phyloP scores from a whole-genome alignment of 2,797 vertebrate genomes.

The Gymnothorax javanicus region DNA sequence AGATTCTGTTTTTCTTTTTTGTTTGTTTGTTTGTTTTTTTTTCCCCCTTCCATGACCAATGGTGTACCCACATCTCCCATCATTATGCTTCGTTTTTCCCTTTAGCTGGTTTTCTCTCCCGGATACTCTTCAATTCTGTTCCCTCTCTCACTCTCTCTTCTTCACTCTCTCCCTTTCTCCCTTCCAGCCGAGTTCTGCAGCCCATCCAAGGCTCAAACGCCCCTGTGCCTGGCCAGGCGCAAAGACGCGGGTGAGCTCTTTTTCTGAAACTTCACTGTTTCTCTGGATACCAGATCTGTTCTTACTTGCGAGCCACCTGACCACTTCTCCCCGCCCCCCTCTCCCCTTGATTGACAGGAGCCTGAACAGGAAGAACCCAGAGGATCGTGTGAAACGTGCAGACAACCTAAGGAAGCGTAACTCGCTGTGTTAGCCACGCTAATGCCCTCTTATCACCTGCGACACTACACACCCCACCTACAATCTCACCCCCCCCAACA shows the following conservation, averaged over 20 bases:
- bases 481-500: not conserved
- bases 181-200: conserved; percentile 68
- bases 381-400: conserved; percentile 81
- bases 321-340: not conserved
- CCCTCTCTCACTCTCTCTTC: not conserved
- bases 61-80: no score
- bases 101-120: no score
- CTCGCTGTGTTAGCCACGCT: conserved; percentile 69
- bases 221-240: conserved; percentile 67
- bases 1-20: not conserved
- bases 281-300: not conserved
- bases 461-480: not conserved
- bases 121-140: not conserved
- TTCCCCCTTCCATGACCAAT: no score
- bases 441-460: not conserved
- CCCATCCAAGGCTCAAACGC: conserved; percentile 79
- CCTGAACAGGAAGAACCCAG: conserved; percentile 78
- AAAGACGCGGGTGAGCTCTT: conserved; percentile 72
- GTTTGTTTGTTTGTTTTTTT: not conserved
- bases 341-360: conserved; percentile 63
- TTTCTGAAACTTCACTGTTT: not conserved
- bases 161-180: not conserved
- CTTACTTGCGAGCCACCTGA: not conserved
- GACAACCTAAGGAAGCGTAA: conserved; percentile 80
- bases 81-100: no score